phyloP scores from a whole-genome alignment of 2,797 vertebrate species.

The Lacerta viridis region DNA sequence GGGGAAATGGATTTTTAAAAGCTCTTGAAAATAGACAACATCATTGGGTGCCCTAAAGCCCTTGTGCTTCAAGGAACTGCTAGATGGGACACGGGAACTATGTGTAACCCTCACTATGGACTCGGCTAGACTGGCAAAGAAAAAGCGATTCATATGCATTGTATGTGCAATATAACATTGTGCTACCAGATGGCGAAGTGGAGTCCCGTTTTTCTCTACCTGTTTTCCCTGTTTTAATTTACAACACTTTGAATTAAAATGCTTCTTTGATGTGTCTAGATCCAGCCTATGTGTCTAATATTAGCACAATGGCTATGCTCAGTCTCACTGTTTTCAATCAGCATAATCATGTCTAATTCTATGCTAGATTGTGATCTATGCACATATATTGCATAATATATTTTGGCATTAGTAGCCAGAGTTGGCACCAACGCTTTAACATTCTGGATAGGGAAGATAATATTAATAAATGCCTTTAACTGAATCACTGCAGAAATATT shows the following conservation, averaged over 20 bases:
- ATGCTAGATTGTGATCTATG: neutral
- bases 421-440: neutral
- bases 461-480: constrained; percentile 14
- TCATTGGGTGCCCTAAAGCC: neutral
- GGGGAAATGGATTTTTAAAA: neutral
- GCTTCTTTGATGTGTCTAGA: too few species aligned
- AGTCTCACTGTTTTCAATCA: neutral
- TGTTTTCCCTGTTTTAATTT: too few species aligned
- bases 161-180: too few species aligned
- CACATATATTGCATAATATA: neutral
- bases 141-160: too few species aligned
- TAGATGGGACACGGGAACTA: neutral
- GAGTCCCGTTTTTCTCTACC: too few species aligned
- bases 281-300: too few species aligned
- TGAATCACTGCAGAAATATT: constrained; percentile 1
- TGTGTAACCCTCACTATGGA: neutral
- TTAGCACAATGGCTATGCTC: neutral
- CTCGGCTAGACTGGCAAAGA: too few species aligned
- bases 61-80: neutral
- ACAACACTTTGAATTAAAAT: too few species aligned
- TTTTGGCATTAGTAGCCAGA: neutral
- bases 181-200: too few species aligned
- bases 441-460: neutral
- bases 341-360: neutral
- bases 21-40: neutral